Percentiles rank a stretch among this genome's conserved stretches.
phyloP scores from a whole-genome alignment of 2,113 vertebrate genomes.

The Phocoena sinus region DNA sequence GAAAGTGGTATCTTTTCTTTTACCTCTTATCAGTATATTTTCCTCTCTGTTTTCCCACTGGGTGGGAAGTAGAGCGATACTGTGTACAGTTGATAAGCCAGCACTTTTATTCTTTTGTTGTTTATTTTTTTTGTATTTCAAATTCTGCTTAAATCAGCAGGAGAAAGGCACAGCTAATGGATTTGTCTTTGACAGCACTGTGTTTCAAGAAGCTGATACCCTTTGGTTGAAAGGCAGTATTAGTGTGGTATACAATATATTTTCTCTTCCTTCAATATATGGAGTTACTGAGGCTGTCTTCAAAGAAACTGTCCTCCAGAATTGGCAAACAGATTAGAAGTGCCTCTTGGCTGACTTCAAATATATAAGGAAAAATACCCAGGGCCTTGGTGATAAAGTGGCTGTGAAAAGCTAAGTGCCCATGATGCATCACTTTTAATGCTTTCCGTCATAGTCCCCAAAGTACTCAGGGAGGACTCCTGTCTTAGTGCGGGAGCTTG shows the following conservation, averaged over 20 bases:
- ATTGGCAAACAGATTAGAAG: not conserved
- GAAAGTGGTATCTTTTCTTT: not conserved
- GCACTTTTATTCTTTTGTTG: not conserved
- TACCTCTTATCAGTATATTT: not conserved
- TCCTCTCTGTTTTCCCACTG: not conserved
- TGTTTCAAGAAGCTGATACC: not conserved
- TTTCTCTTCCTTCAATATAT: not conserved
- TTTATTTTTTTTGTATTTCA: conserved; percentile 13
- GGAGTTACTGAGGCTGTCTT: not conserved
- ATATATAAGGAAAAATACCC: not conserved
- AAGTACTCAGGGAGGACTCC: not conserved
- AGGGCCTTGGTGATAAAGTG: not conserved
- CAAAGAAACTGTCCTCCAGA: not conserved
- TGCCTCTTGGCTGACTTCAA: conserved; percentile 11
- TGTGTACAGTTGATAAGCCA: conserved; percentile 16
- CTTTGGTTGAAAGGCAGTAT: not conserved
- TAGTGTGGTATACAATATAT: not conserved
- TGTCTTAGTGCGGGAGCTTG: not conserved
- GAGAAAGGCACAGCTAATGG: not conserved
- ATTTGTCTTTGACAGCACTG: not conserved
- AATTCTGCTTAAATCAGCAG: not conserved
- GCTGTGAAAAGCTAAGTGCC: not conserved
- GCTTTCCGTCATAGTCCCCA: not conserved
- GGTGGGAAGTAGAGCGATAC: not conserved
- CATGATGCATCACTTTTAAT: not conserved